Conservation (phyloP, 2,888 invertebrate species). For the Achlya flavicornis region DNA sequence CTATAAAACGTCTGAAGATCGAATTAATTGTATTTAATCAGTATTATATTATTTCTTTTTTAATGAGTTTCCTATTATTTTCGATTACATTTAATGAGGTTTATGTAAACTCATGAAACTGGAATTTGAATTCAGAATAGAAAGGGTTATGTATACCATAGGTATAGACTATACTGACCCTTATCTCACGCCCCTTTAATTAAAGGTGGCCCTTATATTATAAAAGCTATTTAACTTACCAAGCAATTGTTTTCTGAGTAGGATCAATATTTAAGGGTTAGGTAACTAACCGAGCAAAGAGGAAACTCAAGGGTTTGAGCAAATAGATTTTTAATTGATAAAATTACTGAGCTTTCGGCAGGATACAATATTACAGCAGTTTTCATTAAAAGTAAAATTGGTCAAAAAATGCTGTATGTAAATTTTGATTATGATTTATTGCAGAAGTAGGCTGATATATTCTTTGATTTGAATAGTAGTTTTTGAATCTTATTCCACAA, state of each 20-base stretch:
- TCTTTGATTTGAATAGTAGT: no score
- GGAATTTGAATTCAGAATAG: constrained; percentile 1
- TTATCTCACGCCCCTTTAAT: constrained; percentile 7
- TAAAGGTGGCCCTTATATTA: constrained; percentile 5
- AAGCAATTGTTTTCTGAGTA: constrained; percentile 5
- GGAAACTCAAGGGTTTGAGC: not conserved
- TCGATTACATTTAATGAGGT: not conserved
- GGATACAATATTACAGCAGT: no score
- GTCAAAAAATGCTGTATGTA: no score
- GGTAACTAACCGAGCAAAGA: not conserved
- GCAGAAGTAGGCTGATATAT: no score
- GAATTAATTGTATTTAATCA: not conserved
- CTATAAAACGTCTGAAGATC: not conserved
- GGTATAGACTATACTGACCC: not conserved
- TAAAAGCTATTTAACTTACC: constrained; percentile 7
- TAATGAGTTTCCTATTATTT: no score
- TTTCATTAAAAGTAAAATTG: no score
- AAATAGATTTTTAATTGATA: not conserved
- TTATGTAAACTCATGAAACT: not conserved
- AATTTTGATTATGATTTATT: no score
- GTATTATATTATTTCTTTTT: not conserved
- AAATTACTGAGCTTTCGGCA: no score
- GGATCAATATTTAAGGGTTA: constrained; percentile 1
- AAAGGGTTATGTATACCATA: not conserved
- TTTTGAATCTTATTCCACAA: no score